phyloP scores from a whole-genome alignment of 2,888 invertebrate species.

The Brachypalpus laphriformis region DNA sequence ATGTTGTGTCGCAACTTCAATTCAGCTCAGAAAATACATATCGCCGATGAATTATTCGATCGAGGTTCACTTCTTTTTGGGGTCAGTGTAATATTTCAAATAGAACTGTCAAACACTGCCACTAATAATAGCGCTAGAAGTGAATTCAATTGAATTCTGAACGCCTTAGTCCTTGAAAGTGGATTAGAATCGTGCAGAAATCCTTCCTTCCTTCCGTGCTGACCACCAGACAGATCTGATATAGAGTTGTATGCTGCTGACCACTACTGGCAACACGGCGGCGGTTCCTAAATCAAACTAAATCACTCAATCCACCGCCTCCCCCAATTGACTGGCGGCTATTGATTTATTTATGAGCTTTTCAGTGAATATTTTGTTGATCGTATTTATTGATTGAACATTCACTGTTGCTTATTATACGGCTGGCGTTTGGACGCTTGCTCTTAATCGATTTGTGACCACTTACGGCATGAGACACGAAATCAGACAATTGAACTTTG shows the following conservation, averaged over 20 bases:
- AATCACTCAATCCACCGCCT: constrained; percentile 64
- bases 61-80: constrained; percentile 43
- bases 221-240: constrained; percentile 48
- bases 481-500: constrained; percentile 24
- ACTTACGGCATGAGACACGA: constrained; percentile 4
- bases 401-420: constrained; percentile 43
- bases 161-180: constrained; percentile 42
- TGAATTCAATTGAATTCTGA: constrained; percentile 57
- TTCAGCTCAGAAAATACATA: constrained; percentile 42
- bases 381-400: constrained; percentile 61
- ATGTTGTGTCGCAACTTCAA: constrained; percentile 50
- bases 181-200: constrained; percentile 63
- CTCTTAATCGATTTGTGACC: constrained; percentile 41
- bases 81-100: constrained; percentile 61
- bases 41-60: constrained; percentile 56
- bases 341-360: constrained; percentile 64
- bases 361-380: constrained; percentile 51
- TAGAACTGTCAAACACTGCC: constrained; percentile 61
- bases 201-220: constrained; percentile 63
- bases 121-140: constrained; percentile 65
- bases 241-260: constrained; percentile 28
- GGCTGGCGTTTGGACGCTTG: constrained; percentile 40
- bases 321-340: constrained; percentile 61
- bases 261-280: constrained; percentile 18
- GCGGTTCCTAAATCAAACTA: constrained; percentile 60